A percentile compares a stretch with the other conserved stretches of the same genome.
Conservation (phyloP, 2,888 invertebrate genomes). For the Beris chalybata region DNA sequence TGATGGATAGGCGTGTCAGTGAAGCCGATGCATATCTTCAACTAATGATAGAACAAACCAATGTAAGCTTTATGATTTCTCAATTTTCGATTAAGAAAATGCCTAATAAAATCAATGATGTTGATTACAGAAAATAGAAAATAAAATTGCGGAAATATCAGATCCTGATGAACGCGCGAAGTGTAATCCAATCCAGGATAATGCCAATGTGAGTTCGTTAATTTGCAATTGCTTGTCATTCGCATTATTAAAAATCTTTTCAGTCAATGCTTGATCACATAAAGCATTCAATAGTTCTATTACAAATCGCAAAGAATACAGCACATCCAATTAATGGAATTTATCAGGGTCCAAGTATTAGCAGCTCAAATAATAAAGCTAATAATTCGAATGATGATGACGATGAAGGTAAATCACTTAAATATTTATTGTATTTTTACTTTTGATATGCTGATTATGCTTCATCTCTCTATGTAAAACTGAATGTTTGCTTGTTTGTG, state of each 20-base stretch:
- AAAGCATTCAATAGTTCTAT: constrained; percentile 96
- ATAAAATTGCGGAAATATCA: constrained; percentile 64
- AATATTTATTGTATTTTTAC: no score
- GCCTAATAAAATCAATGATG: background rate
- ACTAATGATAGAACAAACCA: constrained; percentile 90
- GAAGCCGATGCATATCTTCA: constrained; percentile 97
- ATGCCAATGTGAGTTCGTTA: constrained; percentile 70
- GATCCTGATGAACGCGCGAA: constrained; percentile 70
- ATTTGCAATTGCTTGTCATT: constrained; percentile 9
- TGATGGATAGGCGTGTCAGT: constrained; percentile 86
- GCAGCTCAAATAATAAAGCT: constrained; percentile 37
- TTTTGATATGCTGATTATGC: no score
- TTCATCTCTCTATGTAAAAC: no score
- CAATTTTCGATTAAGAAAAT: constrained; percentile 26
- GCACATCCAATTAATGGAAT: constrained; percentile 89
- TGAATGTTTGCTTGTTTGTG: no score
- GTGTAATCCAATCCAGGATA: constrained; percentile 71
- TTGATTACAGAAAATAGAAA: constrained; percentile 65
- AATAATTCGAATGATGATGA: constrained; percentile 21
- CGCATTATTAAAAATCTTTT: constrained; percentile 25
- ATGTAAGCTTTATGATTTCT: constrained; percentile 59
- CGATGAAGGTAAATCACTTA: constrained; percentile 28
- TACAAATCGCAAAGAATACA: constrained; percentile 97
- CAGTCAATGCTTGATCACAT: constrained; percentile 95
- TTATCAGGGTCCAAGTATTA: constrained; percentile 67